Conservation (phyloP, 1,140 invertebrate genomes). For the Listronotus oregonensis region DNA sequence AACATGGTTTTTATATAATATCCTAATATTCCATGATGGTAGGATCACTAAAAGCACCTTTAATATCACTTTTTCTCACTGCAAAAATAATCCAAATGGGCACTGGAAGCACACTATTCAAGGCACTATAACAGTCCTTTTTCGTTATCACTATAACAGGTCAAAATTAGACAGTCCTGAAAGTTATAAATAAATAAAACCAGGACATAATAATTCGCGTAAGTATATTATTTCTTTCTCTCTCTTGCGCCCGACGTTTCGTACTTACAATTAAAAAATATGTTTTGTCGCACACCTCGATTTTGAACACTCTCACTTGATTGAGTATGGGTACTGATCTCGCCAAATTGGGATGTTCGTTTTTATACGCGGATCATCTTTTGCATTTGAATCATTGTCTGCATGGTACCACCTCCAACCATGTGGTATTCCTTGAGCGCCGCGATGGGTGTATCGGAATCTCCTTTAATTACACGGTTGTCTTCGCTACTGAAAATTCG, state of each 20-base stretch:
- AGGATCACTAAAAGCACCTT: neutral
- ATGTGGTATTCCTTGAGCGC: conserved; percentile 24
- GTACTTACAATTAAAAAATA: conserved; percentile 26
- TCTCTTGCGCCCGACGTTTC: neutral
- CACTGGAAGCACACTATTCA: neutral
- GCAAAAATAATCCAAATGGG: conserved; percentile 5
- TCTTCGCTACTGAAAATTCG: too few species aligned
- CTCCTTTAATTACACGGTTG: too few species aligned
- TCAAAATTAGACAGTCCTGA: too few species aligned
- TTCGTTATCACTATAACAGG: too few species aligned
- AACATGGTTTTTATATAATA: too few species aligned
- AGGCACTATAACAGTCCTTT: too few species aligned
- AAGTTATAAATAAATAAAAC: too few species aligned
- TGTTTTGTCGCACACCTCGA: conserved; percentile 26
- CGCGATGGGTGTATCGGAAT: conserved; percentile 3
- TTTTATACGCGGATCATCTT: conserved; percentile 39
- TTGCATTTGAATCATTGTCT: conserved; percentile 32
- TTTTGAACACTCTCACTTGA: conserved; percentile 35
- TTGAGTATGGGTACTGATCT: conserved; percentile 34
- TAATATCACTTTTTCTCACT: conserved; percentile 4
- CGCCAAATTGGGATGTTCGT: conserved; percentile 33
- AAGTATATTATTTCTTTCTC: neutral
- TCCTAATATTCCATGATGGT: neutral
- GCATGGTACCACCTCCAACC: conserved; percentile 26
- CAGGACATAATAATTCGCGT: neutral